Conservation (phyloP, 2,888 invertebrate species). For the Ditylenchus weischeri region DNA sequence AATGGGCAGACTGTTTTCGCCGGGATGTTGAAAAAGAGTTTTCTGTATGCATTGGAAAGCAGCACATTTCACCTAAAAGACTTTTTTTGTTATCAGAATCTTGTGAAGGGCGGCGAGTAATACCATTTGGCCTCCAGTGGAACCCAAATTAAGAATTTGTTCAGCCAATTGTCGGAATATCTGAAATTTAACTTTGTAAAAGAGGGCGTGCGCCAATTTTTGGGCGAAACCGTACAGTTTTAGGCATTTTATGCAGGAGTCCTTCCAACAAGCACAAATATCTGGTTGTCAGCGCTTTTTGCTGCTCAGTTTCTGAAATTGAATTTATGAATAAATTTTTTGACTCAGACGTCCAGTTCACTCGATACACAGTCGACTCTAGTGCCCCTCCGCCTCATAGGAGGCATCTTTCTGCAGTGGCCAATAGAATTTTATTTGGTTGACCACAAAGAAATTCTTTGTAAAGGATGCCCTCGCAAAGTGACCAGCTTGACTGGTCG, state of each 20-base stretch:
- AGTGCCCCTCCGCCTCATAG: too few species aligned
- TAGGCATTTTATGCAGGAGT: constrained; percentile 51
- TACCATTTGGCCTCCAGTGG: constrained; percentile 44
- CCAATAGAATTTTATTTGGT: too few species aligned
- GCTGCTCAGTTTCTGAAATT: constrained; percentile 20
- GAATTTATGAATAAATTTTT: too few species aligned
- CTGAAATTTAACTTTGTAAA: too few species aligned
- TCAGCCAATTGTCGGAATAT: constrained; percentile 46
- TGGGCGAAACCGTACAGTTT: constrained; percentile 3
- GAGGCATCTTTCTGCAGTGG: too few species aligned
- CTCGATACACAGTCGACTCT: too few species aligned
- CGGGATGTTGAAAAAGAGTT: constrained; percentile 46
- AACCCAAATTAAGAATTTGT: constrained; percentile 41
- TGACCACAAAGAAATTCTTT: too few species aligned
- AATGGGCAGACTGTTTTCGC: constrained; percentile 45
- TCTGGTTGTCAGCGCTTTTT: constrained; percentile 37
- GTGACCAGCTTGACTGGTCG: too few species aligned
- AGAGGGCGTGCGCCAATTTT: too few species aligned
- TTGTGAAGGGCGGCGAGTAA: neutral
- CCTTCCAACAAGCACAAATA: constrained; percentile 52
- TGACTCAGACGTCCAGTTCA: too few species aligned
- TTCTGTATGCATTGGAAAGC: constrained; percentile 50
- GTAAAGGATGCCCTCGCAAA: too few species aligned
- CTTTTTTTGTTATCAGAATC: neutral
- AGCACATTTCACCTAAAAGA: constrained; percentile 45